Evolutionary conservation across 1,140 invertebrate genomes (phyloP).

Genomic region (Heliothis subflexa): DNA sequence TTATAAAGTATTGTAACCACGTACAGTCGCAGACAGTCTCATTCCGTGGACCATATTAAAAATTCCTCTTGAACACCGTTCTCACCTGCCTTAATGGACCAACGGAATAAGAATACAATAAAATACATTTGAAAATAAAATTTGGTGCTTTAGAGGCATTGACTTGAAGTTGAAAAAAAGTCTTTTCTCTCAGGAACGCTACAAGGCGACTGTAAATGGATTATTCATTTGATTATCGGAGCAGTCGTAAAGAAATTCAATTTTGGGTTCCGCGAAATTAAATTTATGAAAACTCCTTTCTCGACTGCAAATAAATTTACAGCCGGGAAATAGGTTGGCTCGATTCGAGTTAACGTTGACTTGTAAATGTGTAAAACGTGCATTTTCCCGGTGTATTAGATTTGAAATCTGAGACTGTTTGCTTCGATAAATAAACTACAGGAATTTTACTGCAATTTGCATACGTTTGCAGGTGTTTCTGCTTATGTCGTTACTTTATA

Average conservation of each 20-base stretch:
- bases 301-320: conserved; percentile 67
- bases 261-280: conserved; percentile 69
- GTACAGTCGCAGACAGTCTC: conserved; percentile 46
- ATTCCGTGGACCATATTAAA: conserved; percentile 46
- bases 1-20: conserved; percentile 46
- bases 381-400: conserved; percentile 1
- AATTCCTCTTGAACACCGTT: conserved; percentile 48
- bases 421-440: background rate
- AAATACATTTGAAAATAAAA: conserved; percentile 47
- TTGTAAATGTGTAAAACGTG: conserved; percentile 24
- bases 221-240: conserved; percentile 77
- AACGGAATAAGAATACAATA: conserved; percentile 42
- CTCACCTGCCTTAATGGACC: conserved; percentile 49
- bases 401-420: conserved; percentile 18
- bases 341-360: conserved; percentile 21
- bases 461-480: background rate
- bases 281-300: conserved; percentile 66
- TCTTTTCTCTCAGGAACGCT: conserved; percentile 53
- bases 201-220: conserved; percentile 63
- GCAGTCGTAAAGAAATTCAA: conserved; percentile 73
- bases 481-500: background rate
- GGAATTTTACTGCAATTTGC: background rate
- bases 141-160: conserved; percentile 11
- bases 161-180: conserved; percentile 10
- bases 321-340: conserved; percentile 53